These are phyloP conservation scores for Lacanobia wlatinum DNA, from an alignment of 2,888 invertebrate genomes.

Conservation along the genomic window DNA sequence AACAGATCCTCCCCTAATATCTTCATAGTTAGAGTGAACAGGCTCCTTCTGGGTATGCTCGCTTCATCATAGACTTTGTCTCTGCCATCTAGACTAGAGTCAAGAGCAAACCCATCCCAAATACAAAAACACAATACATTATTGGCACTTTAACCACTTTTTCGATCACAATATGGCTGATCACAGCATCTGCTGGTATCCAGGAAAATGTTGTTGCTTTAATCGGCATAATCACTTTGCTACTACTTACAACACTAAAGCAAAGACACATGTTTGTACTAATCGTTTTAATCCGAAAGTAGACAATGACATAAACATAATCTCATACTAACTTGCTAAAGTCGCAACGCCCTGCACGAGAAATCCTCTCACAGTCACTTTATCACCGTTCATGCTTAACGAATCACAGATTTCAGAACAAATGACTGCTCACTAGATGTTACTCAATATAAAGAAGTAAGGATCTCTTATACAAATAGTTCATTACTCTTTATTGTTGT, in stretches of 20 bases:
- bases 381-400: constrained; percentile 59
- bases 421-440: constrained; percentile 28
- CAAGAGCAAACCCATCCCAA: too few relatives aligned
- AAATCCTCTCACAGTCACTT: constrained; percentile 46
- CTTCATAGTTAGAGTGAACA: too few relatives aligned
- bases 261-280: neutral
- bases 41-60: too few relatives aligned
- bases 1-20: too few relatives aligned
- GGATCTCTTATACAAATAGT: constrained; percentile 47
- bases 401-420: constrained; percentile 38
- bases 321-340: constrained; percentile 61
- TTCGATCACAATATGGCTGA: neutral
- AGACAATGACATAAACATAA: neutral
- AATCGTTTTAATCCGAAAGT: neutral
- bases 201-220: neutral
- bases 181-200: neutral
- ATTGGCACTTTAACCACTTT: neutral
- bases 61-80: too few relatives aligned
- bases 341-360: constrained; percentile 53
- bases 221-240: neutral
- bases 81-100: too few relatives aligned
- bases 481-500: constrained; percentile 53
- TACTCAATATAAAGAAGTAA: constrained; percentile 55
- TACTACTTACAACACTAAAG: neutral
- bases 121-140: too few relatives aligned